Base-by-base conservation (phyloP, 2,888 invertebrate genomes). In the Lapara coniferarum region DNA sequence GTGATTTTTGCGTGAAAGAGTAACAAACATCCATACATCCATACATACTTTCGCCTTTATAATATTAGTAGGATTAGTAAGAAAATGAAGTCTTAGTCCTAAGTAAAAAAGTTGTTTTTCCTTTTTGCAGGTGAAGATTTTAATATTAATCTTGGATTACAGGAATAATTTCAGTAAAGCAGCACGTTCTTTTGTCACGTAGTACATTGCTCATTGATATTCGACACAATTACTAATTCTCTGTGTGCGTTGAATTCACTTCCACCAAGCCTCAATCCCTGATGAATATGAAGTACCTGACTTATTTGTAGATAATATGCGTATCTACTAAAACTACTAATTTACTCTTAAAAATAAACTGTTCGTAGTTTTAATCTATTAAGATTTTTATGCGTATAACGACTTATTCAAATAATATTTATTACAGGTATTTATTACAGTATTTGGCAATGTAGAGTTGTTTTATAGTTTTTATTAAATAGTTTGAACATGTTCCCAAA, bases 231-330 rank as follows among this genome's bases (percentile, higher is more conserved):
- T 77, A 78, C 76, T 79, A 77, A 79, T 81, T 78, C 80, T 71
- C 75, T 71, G 73, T 76, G 74, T 77, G 78, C 72, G 77, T 81
- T 79, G 82, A 86, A 88, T 88, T 88, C 81, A 86, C 83, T 87
- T 84, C 79, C 71, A 73, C 71, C 66, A 63, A 58, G 70, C 68
- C 69, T 70, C 67, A 70, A 63, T 71, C 68, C 63, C 69, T 71
- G 67, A 69, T 53, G 69, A 69, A 70, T 66, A 66, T 55, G 49
- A 69, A 69, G 69, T 66, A 46, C 66, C 30, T 52, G 37, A 12
- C 10, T 52, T 52, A 46, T 19, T 46, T 5, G 19, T 46, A 25
- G 25, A 25, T 25, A 63, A 63, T 16, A 16, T 46, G 13, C 14
- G 30, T 12, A 7, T 12, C 4, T 25, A 56, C 8, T 19, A 25